Evolutionary conservation across 2,888 invertebrate species (phyloP).

Genomic region (Synanthedon formicaeformis): DNA sequence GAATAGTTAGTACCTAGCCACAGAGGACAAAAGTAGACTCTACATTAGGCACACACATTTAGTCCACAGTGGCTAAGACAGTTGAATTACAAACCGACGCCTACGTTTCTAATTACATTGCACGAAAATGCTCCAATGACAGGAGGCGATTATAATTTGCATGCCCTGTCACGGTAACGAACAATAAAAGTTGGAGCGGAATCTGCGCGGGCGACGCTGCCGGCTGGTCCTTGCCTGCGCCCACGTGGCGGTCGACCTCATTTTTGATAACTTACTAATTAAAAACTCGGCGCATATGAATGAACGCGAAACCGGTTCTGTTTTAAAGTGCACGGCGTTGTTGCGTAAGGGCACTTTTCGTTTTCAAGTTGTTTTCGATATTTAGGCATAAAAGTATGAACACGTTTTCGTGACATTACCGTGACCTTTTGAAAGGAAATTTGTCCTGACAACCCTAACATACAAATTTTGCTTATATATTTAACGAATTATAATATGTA

Average conservation of each 20-base stretch:
- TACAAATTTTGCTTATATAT: too few species aligned
- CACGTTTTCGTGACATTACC: too few species aligned
- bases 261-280: not conserved
- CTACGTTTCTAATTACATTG: slow-evolving; percentile 1
- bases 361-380: too few species aligned
- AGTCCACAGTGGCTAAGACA: not conserved
- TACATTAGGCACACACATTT: not conserved
- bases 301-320: not conserved
- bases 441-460: too few species aligned
- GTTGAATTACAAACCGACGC: slow-evolving; percentile 2
- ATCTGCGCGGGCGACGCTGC: slow-evolving; percentile 23
- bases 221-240: slow-evolving; percentile 9
- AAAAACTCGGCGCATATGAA: not conserved
- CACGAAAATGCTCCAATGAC: slow-evolving; percentile 48
- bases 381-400: too few species aligned
- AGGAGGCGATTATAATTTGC: slow-evolving; percentile 37
- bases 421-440: too few species aligned
- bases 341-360: too few species aligned
- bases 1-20: too few species aligned
- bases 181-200: slow-evolving; percentile 14
- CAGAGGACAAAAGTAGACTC: too few species aligned
- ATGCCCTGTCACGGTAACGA: slow-evolving; percentile 35
- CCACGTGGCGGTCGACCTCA: not conserved
- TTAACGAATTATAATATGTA: too few species aligned
- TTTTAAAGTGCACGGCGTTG: not conserved